A percentile compares a stretch with the other conserved stretches of the same genome.
Evolutionary conservation across 1,140 invertebrate species (phyloP).

Genomic region (Drosophila kohkoa): DNA sequence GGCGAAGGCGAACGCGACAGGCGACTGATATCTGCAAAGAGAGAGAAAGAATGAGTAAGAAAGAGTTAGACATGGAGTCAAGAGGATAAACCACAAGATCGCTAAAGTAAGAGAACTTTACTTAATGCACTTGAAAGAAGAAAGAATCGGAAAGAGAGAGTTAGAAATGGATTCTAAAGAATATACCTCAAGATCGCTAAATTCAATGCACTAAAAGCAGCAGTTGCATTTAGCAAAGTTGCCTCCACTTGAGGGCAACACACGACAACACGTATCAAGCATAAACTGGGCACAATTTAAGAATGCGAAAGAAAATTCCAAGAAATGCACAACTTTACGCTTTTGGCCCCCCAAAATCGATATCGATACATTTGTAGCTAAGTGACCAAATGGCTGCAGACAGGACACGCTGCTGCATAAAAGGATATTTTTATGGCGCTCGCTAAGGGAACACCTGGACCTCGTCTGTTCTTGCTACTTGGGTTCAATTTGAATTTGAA

Average conservation of each 20-base stretch:
- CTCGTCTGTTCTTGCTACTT: background rate
- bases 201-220: conserved; percentile 2
- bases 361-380: conserved; percentile 65
- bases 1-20: conserved; percentile 82
- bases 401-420: conserved; percentile 65
- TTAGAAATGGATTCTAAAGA: background rate
- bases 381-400: conserved; percentile 62
- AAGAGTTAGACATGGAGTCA: background rate
- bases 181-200: too few relatives aligned
- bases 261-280: conserved; percentile 12
- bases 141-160: too few relatives aligned
- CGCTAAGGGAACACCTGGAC: conserved; percentile 60
- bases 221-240: background rate
- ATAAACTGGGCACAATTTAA: conserved; percentile 10
- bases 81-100: too few relatives aligned
- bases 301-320: conserved; percentile 20
- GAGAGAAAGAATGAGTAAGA: conserved; percentile 34
- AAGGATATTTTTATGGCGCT: conserved; percentile 77
- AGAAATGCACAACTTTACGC: background rate
- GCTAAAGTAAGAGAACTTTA: too few relatives aligned
- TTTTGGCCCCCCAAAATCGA: conserved; percentile 47
- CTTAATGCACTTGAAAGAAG: too few relatives aligned
- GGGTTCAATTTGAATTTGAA: conserved; percentile 20
- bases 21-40: conserved; percentile 83
- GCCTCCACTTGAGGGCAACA: background rate